Base-by-base conservation (phyloP, 2,797 vertebrate genomes). In the Buphagus erythrorhynchus region DNA sequence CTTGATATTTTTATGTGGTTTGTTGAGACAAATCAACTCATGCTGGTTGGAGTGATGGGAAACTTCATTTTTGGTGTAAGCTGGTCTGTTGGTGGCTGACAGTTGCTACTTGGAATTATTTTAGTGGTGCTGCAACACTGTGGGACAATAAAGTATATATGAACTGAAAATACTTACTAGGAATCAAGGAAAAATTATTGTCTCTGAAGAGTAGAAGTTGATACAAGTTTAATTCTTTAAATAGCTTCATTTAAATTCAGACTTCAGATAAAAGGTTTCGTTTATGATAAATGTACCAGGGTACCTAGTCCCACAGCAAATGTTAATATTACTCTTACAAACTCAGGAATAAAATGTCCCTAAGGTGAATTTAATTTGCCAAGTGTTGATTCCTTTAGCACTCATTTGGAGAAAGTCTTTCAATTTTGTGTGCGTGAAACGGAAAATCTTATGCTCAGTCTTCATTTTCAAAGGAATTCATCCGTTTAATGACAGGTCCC, bases 351-450 rank as follows among this genome's bases (percentile, higher is more conserved):
- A 68, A 85, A 76, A 45, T 87, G 65, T 93, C 88, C 88, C 90
- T 67, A 36, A 91, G 82, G 96, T 93, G 76, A 90, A 88, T 86
- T 85, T 40, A 91, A 86, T 94, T 93, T 93, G 91, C 35, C 48
- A 67, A 40, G 69, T 90, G 95, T 91, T 91, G 79, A 91, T 94
- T 93, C 62, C 81, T 94, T 78, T 72, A 75, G 43, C 76, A 51
- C 76, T 95, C 68, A 45, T 91, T 55, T 80, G 65, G 36, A 83
- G 82, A 78, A 96, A 95, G 59, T 40, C 35, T 93, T 95, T 93
- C 87, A 55, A 21, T 88, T 91, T 49, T 49, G 18, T 93, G 48
- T 78, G 76, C 78, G 69, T 69, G 72, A 21, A 94, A 83, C 58
- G 68, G 68, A 91, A 81, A 93, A 74, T 75, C 49, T 94, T 46